Evolutionary conservation across 2,888 invertebrate genomes (phyloP).

Genomic region (Diogma glabrata): DNA sequence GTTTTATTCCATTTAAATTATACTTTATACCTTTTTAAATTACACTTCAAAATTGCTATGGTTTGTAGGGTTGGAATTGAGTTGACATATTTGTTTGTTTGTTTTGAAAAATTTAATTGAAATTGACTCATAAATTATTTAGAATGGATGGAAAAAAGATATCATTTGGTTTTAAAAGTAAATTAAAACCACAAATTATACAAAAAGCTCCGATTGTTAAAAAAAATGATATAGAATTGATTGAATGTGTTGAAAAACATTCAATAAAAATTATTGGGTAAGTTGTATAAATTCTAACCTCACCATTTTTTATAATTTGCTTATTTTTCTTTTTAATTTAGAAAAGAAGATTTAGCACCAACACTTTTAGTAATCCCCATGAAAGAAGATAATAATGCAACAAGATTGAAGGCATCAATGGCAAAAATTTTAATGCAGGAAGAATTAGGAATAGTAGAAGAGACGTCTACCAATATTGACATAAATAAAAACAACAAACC

Average conservation of each 20-base stretch:
- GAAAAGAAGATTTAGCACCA: slow-evolving; percentile 41
- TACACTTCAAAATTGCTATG: no score
- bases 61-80: no score
- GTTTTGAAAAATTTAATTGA: no score
- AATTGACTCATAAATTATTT: no score
- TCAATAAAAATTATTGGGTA: slow-evolving; percentile 65
- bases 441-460: slow-evolving; percentile 42
- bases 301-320: slow-evolving; percentile 12
- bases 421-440: slow-evolving; percentile 25
- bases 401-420: slow-evolving; percentile 20
- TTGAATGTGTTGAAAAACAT: slow-evolving; percentile 66
- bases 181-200: slow-evolving; percentile 38
- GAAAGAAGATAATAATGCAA: slow-evolving; percentile 43
- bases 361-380: slow-evolving; percentile 55
- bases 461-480: slow-evolving; percentile 33
- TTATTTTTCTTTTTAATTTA: slow-evolving; percentile 24
- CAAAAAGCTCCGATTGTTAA: slow-evolving; percentile 29
- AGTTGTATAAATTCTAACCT: slow-evolving; percentile 27
- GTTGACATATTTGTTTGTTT: no score
- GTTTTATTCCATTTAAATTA: no score
- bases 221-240: slow-evolving; percentile 50
- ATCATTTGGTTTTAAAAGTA: slow-evolving; percentile 69
- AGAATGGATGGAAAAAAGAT: slow-evolving; percentile 65
- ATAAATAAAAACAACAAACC: slow-evolving; percentile 20
- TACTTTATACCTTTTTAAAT: no score